Conservation (phyloP, 1,140 invertebrate genomes). For the Nymphalis io region DNA sequence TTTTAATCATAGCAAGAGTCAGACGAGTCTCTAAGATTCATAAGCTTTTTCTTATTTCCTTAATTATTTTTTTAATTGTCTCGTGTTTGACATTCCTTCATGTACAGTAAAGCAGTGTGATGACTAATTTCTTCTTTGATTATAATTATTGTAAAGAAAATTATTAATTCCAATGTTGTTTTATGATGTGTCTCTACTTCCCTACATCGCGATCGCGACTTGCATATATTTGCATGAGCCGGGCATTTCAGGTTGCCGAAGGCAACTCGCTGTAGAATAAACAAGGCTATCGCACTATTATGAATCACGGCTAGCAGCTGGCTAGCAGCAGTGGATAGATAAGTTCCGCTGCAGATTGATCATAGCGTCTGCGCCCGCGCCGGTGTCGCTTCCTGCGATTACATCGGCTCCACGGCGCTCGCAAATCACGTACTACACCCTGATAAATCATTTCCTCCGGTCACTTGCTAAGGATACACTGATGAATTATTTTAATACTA, state of each 20-base stretch:
- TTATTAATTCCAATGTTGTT: constrained; percentile 20
- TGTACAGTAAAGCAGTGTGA: neutral
- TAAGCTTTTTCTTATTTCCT: constrained; percentile 32
- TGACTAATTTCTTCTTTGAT: constrained; percentile 17
- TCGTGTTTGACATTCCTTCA: constrained; percentile 14
- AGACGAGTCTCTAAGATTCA: constrained; percentile 31
- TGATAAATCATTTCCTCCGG: constrained; percentile 72
- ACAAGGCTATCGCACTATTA: constrained; percentile 55
- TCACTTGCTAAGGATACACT: constrained; percentile 44
- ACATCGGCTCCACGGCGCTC: constrained; percentile 54
- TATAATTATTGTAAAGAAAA: constrained; percentile 8
- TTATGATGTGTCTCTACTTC: constrained; percentile 24
- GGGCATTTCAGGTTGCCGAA: constrained; percentile 31
- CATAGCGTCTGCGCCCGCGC: constrained; percentile 45
- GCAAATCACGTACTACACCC: constrained; percentile 66
- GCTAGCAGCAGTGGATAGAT: constrained; percentile 60
- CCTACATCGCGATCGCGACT: constrained; percentile 28
- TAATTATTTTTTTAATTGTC: constrained; percentile 16
- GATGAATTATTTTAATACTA: constrained; percentile 45
- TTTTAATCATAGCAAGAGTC: constrained; percentile 48
- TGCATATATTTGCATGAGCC: constrained; percentile 48
- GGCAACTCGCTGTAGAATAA: constrained; percentile 46
- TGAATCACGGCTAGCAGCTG: constrained; percentile 68
- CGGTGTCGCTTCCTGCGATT: constrained; percentile 72
- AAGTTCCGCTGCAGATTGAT: constrained; percentile 70